Evolutionary conservation across 1,140 invertebrate genomes (phyloP).

Genomic region (Hypsibius dujardini): DNA sequence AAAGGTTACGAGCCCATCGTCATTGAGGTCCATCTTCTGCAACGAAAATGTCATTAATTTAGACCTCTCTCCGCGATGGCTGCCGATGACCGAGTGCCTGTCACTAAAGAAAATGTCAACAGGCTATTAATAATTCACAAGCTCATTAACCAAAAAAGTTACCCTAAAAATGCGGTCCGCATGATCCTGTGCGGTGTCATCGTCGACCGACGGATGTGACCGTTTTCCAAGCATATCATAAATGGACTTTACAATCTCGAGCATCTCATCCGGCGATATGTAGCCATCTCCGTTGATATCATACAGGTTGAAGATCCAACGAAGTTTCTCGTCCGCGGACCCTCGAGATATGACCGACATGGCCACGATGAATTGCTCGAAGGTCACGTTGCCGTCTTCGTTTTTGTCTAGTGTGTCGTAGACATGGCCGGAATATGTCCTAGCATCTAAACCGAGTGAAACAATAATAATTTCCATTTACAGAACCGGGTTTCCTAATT

Average conservation of each 20-base stretch:
- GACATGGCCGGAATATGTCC: slow-evolving; percentile 19
- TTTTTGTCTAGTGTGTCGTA: neutral
- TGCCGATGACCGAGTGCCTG: neutral
- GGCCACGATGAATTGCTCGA: slow-evolving; percentile 68
- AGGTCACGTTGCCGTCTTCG: slow-evolving; percentile 22
- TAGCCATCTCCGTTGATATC: slow-evolving; percentile 86
- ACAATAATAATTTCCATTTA: neutral
- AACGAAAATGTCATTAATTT: slow-evolving; percentile 20
- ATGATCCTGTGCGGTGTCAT: slow-evolving; percentile 21
- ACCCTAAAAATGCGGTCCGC: slow-evolving; percentile 23
- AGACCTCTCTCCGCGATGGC: slow-evolving; percentile 19
- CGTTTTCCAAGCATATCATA: slow-evolving; percentile 61
- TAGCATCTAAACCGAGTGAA: neutral
- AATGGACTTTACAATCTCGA: slow-evolving; percentile 70
- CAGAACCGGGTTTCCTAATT: neutral
- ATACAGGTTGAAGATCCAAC: slow-evolving; percentile 80
- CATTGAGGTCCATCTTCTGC: slow-evolving; percentile 73
- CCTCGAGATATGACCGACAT: slow-evolving; percentile 70
- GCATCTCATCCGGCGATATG: slow-evolving; percentile 69
- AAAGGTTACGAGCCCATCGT: slow-evolving; percentile 82
- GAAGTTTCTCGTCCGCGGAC: slow-evolving; percentile 70
- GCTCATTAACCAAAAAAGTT: neutral
- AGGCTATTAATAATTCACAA: neutral
- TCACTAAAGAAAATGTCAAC: neutral
- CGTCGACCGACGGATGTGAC: neutral